Conservation (phyloP, 2,888 invertebrate species). For the Leptarthrus brevirostris region DNA sequence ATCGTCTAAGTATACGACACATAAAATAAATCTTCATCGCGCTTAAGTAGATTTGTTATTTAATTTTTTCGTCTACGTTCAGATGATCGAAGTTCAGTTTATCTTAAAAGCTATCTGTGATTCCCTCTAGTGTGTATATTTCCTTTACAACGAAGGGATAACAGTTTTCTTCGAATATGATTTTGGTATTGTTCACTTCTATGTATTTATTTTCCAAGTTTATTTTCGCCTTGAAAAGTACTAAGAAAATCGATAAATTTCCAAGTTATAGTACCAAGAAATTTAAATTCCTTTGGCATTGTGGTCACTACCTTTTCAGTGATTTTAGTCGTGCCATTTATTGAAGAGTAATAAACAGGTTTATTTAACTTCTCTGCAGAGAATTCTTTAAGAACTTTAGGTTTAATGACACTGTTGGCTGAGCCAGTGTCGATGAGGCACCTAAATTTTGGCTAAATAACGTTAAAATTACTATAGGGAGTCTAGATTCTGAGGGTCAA, state of each 20-base stretch:
- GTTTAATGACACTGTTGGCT: no score
- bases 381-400: constrained; percentile 11
- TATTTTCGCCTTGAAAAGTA: constrained; percentile 50
- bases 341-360: no score
- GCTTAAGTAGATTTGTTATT: no score
- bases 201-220: constrained; percentile 49
- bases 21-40: no score
- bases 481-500: constrained; percentile 31
- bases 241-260: constrained; percentile 50
- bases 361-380: neutral
- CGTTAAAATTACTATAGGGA: constrained; percentile 20
- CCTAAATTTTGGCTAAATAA: constrained; percentile 4
- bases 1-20: no score
- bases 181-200: constrained; percentile 32
- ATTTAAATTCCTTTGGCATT: constrained; percentile 53
- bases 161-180: no score
- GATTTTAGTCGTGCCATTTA: constrained; percentile 51
- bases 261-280: constrained; percentile 51
- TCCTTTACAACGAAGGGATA: constrained; percentile 46
- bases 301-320: no score
- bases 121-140: constrained; percentile 51
- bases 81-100: no score
- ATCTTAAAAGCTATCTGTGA: constrained; percentile 19
- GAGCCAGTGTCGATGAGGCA: no score
- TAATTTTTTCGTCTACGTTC: no score